Conservation (phyloP, 2,888 invertebrate genomes). For the Rhaphigaster nebulosa region DNA sequence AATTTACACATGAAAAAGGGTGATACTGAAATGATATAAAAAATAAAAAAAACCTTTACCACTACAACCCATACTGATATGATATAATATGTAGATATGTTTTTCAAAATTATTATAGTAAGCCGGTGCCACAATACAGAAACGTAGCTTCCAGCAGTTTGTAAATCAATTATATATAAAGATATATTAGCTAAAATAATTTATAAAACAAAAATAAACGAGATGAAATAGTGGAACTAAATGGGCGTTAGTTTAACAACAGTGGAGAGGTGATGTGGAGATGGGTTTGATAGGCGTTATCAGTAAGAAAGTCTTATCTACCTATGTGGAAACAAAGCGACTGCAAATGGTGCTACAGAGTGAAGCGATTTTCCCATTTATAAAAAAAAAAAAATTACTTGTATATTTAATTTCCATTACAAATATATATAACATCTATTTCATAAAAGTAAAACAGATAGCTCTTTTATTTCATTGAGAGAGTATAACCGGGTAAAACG, state of each 20-base stretch:
- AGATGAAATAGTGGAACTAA: neutral
- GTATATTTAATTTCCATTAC: neutral
- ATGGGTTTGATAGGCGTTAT: conserved; percentile 45
- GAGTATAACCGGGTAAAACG: neutral
- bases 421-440: neutral
- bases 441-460: neutral
- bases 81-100: too few relatives aligned
- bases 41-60: too few relatives aligned
- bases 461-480: neutral
- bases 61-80: too few relatives aligned
- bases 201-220: neutral
- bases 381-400: neutral
- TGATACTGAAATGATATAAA: neutral
- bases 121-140: neutral
- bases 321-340: conserved; percentile 27
- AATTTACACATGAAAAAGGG: neutral
- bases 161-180: neutral
- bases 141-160: neutral
- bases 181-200: neutral
- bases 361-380: neutral
- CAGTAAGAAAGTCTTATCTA: conserved; percentile 39
- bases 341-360: neutral
- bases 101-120: neutral
- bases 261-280: neutral
- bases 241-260: neutral